Conservation (phyloP, 2,797 vertebrate species). For the Huso huso region DNA sequence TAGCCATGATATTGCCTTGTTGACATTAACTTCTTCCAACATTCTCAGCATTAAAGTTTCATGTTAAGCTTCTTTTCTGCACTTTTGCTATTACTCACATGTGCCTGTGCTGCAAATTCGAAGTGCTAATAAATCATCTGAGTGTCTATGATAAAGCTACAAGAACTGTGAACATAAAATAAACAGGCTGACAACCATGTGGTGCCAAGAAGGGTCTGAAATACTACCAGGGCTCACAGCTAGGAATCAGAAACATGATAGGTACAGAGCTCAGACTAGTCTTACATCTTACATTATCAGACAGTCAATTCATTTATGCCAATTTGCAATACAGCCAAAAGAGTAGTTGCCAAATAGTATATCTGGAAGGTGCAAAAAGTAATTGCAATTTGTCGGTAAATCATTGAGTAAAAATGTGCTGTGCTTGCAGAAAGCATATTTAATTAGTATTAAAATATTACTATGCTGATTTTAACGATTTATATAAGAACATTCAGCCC, state of each 20-base stretch:
- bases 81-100: neutral
- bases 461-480: no score
- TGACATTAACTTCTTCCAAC: no score
- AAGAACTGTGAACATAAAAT: conserved; percentile 36
- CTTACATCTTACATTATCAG: conserved; percentile 23
- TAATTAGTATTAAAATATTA: no score
- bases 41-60: no score
- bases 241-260: conserved; percentile 37
- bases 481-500: no score
- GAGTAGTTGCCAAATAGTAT: neutral
- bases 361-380: neutral
- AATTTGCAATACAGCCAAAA: conserved; percentile 31
- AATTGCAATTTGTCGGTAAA: neutral
- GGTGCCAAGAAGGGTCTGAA: conserved; percentile 38
- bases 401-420: neutral
- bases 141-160: conserved; percentile 29
- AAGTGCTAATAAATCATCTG: no score
- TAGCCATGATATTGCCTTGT: no score
- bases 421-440: neutral
- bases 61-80: no score
- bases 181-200: conserved; percentile 26
- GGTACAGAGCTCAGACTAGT: conserved; percentile 41
- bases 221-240: conserved; percentile 25
- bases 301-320: conserved; percentile 36
- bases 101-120: neutral